Conservation (phyloP, 2,797 vertebrate species). For the Phylloscopus collybita region DNA sequence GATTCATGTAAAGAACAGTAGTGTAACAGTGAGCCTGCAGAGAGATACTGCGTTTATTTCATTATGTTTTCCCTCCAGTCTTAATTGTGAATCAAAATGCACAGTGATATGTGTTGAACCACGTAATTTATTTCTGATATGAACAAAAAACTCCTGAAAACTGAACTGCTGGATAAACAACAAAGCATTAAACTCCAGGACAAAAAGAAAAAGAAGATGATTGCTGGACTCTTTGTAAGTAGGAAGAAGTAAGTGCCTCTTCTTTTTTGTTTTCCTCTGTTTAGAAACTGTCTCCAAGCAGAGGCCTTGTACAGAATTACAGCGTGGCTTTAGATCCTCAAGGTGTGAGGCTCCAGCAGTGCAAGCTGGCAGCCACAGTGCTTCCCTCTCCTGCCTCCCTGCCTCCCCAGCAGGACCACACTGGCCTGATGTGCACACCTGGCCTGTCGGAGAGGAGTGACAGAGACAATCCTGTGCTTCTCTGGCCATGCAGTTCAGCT, state of each 20-base stretch:
- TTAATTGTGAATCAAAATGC: constrained; percentile 73
- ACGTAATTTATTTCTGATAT: constrained; percentile 61
- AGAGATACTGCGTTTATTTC: constrained; percentile 70
- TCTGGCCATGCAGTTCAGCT: background rate
- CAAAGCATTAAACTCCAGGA: constrained; percentile 26
- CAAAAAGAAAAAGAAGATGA: background rate
- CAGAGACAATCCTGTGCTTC: background rate
- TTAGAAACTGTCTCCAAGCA: background rate
- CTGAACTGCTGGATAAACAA: constrained; percentile 29
- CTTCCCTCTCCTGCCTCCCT: background rate
- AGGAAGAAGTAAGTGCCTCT: background rate
- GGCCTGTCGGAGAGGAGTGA: background rate
- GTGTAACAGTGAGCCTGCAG: constrained; percentile 73
- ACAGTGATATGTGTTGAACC: constrained; percentile 61
- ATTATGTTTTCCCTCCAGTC: constrained; percentile 67
- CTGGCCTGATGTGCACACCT: background rate
- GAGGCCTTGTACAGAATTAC: background rate
- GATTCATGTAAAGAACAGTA: constrained; percentile 73
- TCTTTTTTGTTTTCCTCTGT: background rate
- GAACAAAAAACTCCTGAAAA: constrained; percentile 34
- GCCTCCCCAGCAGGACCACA: background rate
- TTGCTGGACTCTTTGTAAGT: background rate
- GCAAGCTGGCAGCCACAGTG: background rate
- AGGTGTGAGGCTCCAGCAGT: background rate
- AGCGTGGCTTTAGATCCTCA: background rate